These are phyloP conservation scores for Poecilia wingei DNA, from an alignment of 2,797 vertebrate species.

Conservation along the genomic window DNA sequence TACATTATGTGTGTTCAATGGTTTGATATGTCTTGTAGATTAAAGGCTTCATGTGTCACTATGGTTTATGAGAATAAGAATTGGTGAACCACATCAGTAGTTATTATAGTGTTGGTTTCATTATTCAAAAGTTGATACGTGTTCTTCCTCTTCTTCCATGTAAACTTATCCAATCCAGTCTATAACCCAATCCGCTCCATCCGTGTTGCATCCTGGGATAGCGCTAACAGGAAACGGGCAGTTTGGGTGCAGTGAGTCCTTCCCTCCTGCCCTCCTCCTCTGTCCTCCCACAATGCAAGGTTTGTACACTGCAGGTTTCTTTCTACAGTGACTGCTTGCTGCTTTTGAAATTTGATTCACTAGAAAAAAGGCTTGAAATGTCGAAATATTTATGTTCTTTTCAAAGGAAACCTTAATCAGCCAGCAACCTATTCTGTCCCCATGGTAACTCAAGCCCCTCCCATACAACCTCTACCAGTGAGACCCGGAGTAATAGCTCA, in stretches of 20 bases:
- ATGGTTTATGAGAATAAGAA: neutral
- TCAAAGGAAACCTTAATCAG: slow-evolving; percentile 86
- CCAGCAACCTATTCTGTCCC: slow-evolving; percentile 90
- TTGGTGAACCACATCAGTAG: neutral
- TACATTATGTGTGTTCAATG: neutral
- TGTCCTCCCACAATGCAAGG: slow-evolving; percentile 95
- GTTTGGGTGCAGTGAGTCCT: slow-evolving; percentile 93
- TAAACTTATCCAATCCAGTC: slow-evolving; percentile 71
- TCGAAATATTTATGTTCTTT: neutral
- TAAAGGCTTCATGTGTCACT: neutral
- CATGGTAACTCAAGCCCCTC: slow-evolving; percentile 91
- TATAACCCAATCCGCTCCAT: slow-evolving; percentile 87
- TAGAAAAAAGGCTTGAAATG: neutral
- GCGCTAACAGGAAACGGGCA: slow-evolving; percentile 90
- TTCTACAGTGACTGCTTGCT: neutral
- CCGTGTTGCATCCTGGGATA: slow-evolving; percentile 93
- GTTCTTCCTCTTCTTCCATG: neutral
- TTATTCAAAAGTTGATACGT: neutral
- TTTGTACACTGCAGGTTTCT: slow-evolving; percentile 48
- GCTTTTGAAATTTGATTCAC: neutral
- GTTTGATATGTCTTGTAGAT: neutral
- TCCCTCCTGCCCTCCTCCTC: slow-evolving; percentile 93
- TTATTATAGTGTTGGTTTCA: neutral
- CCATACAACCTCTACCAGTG: slow-evolving; percentile 91
- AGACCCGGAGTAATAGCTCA: slow-evolving; percentile 92